phyloP scores from a whole-genome alignment of 1,140 invertebrate species.

The Drosophila orosa region DNA sequence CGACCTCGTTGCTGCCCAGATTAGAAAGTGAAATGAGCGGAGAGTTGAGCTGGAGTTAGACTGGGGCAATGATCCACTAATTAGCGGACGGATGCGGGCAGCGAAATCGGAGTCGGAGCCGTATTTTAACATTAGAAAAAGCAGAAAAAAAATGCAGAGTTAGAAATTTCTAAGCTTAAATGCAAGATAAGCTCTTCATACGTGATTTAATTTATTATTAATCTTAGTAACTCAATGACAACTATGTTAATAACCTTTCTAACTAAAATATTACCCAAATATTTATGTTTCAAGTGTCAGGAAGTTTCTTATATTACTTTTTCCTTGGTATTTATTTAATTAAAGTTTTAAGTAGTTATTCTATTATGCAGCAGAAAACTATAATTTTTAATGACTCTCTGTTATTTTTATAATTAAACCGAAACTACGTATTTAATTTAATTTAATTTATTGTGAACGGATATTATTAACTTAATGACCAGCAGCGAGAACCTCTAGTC shows the following conservation, averaged over 20 bases:
- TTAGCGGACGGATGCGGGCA: slow-evolving; percentile 33
- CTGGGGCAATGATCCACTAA: slow-evolving; percentile 55
- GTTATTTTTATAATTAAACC: not conserved
- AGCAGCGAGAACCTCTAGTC: not conserved
- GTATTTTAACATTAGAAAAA: not conserved
- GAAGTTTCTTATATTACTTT: not conserved
- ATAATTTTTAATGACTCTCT: not conserved
- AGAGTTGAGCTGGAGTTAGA: slow-evolving; percentile 26
- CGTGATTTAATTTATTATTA: not conserved
- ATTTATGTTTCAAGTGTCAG: not conserved
- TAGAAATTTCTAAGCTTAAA: not conserved
- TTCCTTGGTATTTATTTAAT: not conserved
- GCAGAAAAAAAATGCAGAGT: not conserved
- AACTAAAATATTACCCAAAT: no score
- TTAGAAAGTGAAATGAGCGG: slow-evolving; percentile 64
- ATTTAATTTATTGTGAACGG: not conserved
- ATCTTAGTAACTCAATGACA: not conserved
- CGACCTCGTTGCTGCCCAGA: slow-evolving; percentile 51
- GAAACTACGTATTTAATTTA: not conserved
- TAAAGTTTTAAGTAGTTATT: not conserved
- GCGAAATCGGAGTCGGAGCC: slow-evolving; percentile 9
- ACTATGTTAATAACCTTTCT: not conserved
- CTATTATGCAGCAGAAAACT: not conserved
- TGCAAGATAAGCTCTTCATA: not conserved
- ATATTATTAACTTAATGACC: slow-evolving; percentile 8